Evolutionary conservation across 35 echinoderm and acorn worm species (phyloP).

Genomic region (Heliocidaris tuberculata): DNA sequence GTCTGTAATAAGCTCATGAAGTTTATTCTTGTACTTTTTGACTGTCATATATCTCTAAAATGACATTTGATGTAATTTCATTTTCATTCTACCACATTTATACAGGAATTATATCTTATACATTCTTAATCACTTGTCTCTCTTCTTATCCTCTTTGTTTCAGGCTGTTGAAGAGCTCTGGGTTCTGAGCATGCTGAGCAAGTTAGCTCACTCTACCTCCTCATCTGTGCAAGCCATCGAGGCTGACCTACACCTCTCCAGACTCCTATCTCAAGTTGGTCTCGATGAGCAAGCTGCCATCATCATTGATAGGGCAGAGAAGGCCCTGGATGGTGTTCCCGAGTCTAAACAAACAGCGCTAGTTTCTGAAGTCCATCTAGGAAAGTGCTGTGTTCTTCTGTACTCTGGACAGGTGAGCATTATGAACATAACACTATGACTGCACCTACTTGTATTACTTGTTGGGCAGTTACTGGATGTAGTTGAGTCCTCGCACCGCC

Average conservation of each 20-base stretch:
- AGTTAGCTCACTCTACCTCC: conserved; percentile 21
- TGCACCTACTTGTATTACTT: no score
- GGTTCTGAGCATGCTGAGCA: conserved; percentile 24
- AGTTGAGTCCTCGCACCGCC: no score
- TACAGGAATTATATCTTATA: no score
- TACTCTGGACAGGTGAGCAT: not conserved
- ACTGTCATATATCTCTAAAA: no score
- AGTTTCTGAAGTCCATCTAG: not conserved
- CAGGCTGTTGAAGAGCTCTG: conserved; percentile 38
- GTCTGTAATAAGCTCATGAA: no score
- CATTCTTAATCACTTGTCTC: not conserved
- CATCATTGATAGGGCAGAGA: not conserved
- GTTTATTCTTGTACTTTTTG: no score
- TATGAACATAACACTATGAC: not conserved
- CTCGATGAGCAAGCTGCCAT: not conserved
- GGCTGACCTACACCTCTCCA: not conserved
- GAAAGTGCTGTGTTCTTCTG: not conserved
- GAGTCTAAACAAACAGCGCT: not conserved
- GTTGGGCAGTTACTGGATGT: no score
- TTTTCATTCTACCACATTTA: no score
- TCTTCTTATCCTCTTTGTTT: not conserved
- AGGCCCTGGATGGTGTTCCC: not conserved
- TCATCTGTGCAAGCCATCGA: not conserved
- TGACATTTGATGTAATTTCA: no score
- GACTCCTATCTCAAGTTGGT: conserved; percentile 25